A percentile compares a stretch with the other conserved stretches of the same genome.
phyloP scores from a whole-genome alignment of 2,797 vertebrate genomes.

The Halcyon badia region DNA sequence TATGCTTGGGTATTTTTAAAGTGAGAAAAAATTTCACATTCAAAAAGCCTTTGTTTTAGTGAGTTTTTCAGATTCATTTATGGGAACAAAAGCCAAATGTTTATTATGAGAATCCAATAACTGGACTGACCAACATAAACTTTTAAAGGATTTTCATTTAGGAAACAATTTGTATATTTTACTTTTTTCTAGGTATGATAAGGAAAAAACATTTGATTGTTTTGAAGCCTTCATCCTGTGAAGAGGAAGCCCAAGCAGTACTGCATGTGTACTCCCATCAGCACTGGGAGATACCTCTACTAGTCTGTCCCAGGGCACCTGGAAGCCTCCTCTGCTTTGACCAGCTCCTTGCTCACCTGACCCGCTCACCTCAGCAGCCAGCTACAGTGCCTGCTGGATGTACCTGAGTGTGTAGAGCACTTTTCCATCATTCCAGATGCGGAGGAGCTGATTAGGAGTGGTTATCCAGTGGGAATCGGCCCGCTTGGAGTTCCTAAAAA shows the following conservation, averaged over 20 bases:
- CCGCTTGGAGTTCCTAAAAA: slow-evolving; percentile 83
- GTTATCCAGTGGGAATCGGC: slow-evolving; percentile 80
- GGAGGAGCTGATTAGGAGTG: slow-evolving; percentile 81
- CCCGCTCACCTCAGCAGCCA: background rate
- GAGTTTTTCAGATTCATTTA: background rate
- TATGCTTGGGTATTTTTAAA: slow-evolving; percentile 23
- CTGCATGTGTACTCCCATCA: background rate
- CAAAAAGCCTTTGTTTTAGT: background rate
- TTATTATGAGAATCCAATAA: background rate
- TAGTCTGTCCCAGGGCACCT: background rate
- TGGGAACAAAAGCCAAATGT: background rate
- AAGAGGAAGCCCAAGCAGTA: background rate
- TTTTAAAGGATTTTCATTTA: background rate
- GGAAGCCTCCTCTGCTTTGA: background rate
- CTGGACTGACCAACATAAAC: background rate
- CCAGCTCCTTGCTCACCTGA: background rate
- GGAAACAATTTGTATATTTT: background rate
- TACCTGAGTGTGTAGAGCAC: slow-evolving; percentile 85
- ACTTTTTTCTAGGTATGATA: background rate
- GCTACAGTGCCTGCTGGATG: background rate
- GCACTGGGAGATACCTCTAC: background rate
- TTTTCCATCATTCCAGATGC: slow-evolving; percentile 84
- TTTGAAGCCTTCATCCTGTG: background rate
- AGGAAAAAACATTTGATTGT: background rate
- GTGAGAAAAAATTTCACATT: background rate